Evolutionary conservation across 2,113 vertebrate species (phyloP).

Genomic region (Pleuronectes platessa): DNA sequence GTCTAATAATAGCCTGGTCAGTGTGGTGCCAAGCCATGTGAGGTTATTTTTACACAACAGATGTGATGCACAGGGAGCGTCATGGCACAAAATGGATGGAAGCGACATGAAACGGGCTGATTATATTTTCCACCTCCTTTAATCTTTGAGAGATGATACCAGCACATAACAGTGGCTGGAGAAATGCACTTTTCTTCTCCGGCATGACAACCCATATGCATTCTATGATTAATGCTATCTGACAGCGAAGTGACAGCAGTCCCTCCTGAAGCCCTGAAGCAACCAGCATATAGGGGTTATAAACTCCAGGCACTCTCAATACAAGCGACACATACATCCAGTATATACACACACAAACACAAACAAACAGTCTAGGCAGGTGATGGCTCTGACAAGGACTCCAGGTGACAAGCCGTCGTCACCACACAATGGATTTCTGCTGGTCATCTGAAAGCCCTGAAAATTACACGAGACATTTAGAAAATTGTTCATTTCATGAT

Average conservation of each 20-base stretch:
- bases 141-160: slow-evolving; percentile 35
- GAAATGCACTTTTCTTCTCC: slow-evolving; percentile 39
- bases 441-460: slow-evolving; percentile 50
- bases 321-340: slow-evolving; percentile 14
- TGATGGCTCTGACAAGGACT: slow-evolving; percentile 33
- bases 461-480: slow-evolving; percentile 75
- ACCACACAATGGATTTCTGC: slow-evolving; percentile 28
- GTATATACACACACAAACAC: slow-evolving; percentile 15
- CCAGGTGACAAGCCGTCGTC: slow-evolving; percentile 44
- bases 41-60: slow-evolving; percentile 61
- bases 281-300: slow-evolving; percentile 30
- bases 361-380: slow-evolving; percentile 13
- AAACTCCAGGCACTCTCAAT: slow-evolving; percentile 27
- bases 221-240: slow-evolving; percentile 57
- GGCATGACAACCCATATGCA: slow-evolving; percentile 27
- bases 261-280: slow-evolving; percentile 40
- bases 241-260: slow-evolving; percentile 76
- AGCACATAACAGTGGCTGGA: slow-evolving; percentile 4
- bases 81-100: slow-evolving; percentile 35
- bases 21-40: slow-evolving; percentile 34
- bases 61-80: slow-evolving; percentile 46
- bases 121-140: slow-evolving; percentile 36
- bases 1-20: slow-evolving; percentile 63
- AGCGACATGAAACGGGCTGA: slow-evolving; percentile 36
- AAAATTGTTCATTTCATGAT: slow-evolving; percentile 55